Percentiles rank a stretch among this genome's conserved stretches.
These are phyloP conservation scores for Microtus ochrogaster DNA, from an alignment of 2,113 vertebrate species.

Conservation along the genomic window DNA sequence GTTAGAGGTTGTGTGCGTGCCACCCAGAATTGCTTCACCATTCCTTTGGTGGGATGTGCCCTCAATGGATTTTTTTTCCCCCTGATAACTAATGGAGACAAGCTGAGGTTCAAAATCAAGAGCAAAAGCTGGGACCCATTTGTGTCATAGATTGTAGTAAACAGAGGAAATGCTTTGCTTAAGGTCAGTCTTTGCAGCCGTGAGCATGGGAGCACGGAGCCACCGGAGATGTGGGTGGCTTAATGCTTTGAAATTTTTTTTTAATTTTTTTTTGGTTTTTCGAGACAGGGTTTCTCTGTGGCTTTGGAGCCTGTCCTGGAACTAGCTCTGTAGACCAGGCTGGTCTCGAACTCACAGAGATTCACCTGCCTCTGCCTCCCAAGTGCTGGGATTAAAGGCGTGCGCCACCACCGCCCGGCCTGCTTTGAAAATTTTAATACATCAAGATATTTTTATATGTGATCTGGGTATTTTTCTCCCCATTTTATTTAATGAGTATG, in stretches of 20 bases:
- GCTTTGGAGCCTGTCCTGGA: too few species aligned
- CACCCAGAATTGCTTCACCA: conserved; percentile 37
- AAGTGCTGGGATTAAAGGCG: too few species aligned
- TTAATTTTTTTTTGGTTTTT: too few species aligned
- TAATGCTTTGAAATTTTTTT: conserved; percentile 36
- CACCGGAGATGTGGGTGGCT: conserved; percentile 10
- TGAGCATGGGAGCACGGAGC: background rate
- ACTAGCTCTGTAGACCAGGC: too few species aligned
- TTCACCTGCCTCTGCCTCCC: too few species aligned
- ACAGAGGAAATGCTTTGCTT: conserved; percentile 53
- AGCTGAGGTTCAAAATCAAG: conserved; percentile 53
- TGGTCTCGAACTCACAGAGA: too few species aligned
- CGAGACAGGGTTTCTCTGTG: too few species aligned
- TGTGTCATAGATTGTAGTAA: conserved; percentile 60
- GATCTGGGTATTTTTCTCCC: background rate
- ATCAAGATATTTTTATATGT: background rate
- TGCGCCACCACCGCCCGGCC: too few species aligned
- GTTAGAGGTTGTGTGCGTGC: conserved; percentile 63
- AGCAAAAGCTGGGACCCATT: background rate
- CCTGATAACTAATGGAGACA: fast-evolving
- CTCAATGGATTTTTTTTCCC: conserved; percentile 54
- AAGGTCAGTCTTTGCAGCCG: conserved; percentile 56
- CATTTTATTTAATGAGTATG: background rate
- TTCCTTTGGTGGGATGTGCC: conserved; percentile 59
- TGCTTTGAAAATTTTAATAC: background rate